Evolutionary conservation across 2,797 vertebrate genomes (phyloP), one percentile per base, ranked within the genome.

Genomic region (Buceros bicornis): DNA sequence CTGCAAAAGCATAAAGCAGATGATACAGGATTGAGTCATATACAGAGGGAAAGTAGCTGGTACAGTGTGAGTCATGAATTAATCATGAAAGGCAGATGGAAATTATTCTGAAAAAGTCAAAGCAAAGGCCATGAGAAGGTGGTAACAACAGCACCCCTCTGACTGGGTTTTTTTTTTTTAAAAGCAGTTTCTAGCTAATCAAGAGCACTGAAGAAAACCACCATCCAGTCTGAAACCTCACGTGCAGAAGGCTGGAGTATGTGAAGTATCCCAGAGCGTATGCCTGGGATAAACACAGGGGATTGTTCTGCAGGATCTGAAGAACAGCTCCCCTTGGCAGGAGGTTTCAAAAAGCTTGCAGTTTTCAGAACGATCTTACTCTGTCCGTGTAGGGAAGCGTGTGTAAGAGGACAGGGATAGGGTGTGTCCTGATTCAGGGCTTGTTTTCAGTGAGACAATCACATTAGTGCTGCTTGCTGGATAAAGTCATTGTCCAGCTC

Each of bases 61-160:
- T 85, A 48, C 28, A 54, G 29, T 22, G 14, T 88, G 88, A 97
- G 69, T 93, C 82, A 89, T 80, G 45, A 89, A 64, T 95, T 93
- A 81, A 62, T 85, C 56, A 82, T 92, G 48, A 88, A 92, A 92
- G 67, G 72, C 93, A 95, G 67, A 73, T 89, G 65, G 90, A 35
- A 95, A 89, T 81, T 65, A 79, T 25, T 89, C 82, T 50, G 48
- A 86, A 90, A 57, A 70, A 58, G 71, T 77, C 53, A 69, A 83
- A 87, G 82, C 48, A 93, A 60, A 96, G 61, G 85, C 28, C 53
- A 5, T 25, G 35, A 88, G 67, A 91, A 89, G 47, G 74, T 94
- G 69, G 14, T 81, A 91, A 62, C 48, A 87, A 16, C 60, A 85
- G 51, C 28, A 42, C 35, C 28, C 12, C 24, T 93, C 62, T 78